phyloP scores from a whole-genome alignment of 2,797 vertebrate species.

The Sternotherus odoratus region DNA sequence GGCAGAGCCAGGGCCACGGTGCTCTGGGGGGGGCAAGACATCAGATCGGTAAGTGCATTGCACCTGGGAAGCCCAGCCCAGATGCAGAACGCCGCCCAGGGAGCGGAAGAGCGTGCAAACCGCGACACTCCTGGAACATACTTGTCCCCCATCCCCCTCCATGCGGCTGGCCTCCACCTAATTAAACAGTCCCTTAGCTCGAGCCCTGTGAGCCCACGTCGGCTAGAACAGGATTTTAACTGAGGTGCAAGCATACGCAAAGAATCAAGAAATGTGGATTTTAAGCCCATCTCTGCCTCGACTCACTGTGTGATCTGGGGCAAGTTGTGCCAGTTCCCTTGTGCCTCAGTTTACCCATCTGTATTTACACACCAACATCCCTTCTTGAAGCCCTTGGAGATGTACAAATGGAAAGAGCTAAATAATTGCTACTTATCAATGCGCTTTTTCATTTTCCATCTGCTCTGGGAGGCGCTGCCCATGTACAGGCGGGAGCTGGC shows the following conservation, averaged over 20 bases:
- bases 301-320: not conserved
- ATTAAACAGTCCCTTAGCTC: not conserved
- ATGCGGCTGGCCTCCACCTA: not conserved
- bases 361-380: conserved; percentile 17
- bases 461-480: not conserved
- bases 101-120: too few relatives aligned
- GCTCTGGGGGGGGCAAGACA: not conserved
- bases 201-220: not conserved
- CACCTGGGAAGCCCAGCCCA: not conserved
- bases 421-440: not conserved
- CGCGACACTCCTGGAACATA: too few relatives aligned
- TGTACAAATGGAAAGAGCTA: not conserved
- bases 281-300: not conserved
- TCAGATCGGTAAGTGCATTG: not conserved
- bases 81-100: not conserved
- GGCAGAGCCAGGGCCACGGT: not conserved
- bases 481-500: rapidly evolving
- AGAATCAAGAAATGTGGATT: not conserved
- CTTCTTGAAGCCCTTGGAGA: conserved; percentile 8
- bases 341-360: not conserved
- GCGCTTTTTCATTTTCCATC: not conserved
- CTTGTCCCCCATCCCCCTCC: too few relatives aligned
- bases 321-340: not conserved
- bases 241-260: not conserved
- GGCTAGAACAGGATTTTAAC: not conserved